A percentile compares a stretch with the other conserved stretches of the same genome.
Evolutionary conservation across 2,888 invertebrate species (phyloP).

Genomic region (Mesorhabditis spiculigera): DNA sequence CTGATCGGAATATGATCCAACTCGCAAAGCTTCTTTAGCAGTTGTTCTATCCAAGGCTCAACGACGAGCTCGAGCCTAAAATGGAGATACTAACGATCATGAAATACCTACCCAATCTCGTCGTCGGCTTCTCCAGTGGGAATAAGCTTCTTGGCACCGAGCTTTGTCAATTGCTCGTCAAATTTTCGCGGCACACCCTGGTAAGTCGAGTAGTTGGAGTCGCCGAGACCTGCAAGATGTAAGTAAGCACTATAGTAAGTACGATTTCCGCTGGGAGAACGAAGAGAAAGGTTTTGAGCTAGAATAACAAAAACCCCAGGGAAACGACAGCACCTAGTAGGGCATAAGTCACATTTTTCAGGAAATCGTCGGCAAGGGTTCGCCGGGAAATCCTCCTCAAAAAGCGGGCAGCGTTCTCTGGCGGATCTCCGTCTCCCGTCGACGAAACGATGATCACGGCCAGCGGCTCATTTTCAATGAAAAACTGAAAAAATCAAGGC

Average conservation of each 20-base stretch:
- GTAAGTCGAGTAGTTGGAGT: conserved; percentile 66
- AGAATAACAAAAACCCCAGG: background rate
- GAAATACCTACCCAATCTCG: conserved; percentile 60
- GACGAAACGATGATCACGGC: conserved; percentile 65
- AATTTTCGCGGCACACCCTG: conserved; percentile 64
- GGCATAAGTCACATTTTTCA: conserved; percentile 62
- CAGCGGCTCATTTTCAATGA: conserved; percentile 53
- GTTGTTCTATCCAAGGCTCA: conserved; percentile 65
- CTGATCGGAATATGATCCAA: conserved; percentile 17
- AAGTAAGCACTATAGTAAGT: background rate
- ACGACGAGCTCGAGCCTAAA: conserved; percentile 62
- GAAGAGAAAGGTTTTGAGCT: conserved; percentile 10
- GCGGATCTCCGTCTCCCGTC: conserved; percentile 67
- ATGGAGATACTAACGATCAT: background rate
- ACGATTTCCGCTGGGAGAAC: background rate
- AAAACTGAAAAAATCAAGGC: conserved; percentile 40
- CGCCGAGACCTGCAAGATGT: conserved; percentile 63
- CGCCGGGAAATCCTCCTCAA: conserved; percentile 61
- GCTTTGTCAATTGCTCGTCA: conserved; percentile 60
- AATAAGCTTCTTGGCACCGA: conserved; percentile 63
- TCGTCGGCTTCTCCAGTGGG: conserved; percentile 65
- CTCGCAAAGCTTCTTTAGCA: conserved; percentile 38
- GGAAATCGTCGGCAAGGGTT: conserved; percentile 56
- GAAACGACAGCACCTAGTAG: conserved; percentile 61
- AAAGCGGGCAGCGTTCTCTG: conserved; percentile 65